phyloP scores from a whole-genome alignment of 1,140 invertebrate species.

The Pristionchus pacificus region DNA sequence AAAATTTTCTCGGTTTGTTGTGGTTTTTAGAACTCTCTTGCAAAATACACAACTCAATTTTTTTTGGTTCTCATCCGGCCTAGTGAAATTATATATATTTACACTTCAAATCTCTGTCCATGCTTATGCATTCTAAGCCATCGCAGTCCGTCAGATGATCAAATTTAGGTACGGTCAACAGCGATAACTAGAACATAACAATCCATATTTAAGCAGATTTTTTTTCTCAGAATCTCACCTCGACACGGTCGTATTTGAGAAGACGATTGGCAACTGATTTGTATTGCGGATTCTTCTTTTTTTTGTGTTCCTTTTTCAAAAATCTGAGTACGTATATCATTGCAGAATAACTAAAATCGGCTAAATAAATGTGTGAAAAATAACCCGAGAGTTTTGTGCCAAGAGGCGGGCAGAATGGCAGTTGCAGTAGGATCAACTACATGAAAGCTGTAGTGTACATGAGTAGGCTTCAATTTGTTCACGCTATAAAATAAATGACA shows the following conservation, averaged over 20 bases:
- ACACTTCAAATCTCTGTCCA: not conserved
- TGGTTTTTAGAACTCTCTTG: too few species aligned
- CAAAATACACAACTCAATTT: too few species aligned
- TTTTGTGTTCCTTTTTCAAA: not conserved
- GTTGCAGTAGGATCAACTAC: not conserved
- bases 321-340: not conserved
- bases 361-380: too few species aligned
- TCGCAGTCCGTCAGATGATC: not conserved
- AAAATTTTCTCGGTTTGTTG: too few species aligned
- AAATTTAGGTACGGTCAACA: not conserved
- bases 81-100: not conserved
- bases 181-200: not conserved
- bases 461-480: not conserved
- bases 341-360: too few species aligned
- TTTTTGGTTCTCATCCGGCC: not conserved
- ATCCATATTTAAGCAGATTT: not conserved
- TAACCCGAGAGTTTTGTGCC: not conserved
- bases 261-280: not conserved
- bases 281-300: not conserved
- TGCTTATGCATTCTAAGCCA: not conserved
- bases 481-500: not conserved
- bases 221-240: not conserved
- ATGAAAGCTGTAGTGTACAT: not conserved
- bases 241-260: not conserved
- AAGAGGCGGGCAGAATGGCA: not conserved